phyloP scores from a whole-genome alignment of 2,797 vertebrate species.

The Phataginus tetradactyla region DNA sequence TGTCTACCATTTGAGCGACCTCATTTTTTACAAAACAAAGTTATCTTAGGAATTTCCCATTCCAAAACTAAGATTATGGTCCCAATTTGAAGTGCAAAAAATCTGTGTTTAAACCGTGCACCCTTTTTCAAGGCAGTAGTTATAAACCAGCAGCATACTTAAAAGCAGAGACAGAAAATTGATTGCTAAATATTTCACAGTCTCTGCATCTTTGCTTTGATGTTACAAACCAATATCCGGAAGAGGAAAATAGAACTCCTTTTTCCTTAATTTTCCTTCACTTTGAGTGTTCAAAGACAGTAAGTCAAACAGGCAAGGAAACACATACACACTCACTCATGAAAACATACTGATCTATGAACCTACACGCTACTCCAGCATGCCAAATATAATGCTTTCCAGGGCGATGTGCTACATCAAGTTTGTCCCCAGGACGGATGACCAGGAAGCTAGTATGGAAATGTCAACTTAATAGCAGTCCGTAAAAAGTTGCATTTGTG shows the following conservation, averaged over 20 bases:
- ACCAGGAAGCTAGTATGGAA: neutral
- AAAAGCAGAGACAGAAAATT: conserved; percentile 64
- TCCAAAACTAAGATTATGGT: conserved; percentile 53
- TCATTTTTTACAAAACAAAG: conserved; percentile 77
- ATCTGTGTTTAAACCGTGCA: conserved; percentile 75
- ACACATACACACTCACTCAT: neutral
- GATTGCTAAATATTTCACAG: conserved; percentile 6
- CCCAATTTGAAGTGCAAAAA: conserved; percentile 78
- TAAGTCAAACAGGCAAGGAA: neutral
- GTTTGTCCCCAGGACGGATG: neutral
- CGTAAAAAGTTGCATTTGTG: neutral
- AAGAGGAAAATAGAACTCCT: neutral
- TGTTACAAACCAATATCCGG: neutral
- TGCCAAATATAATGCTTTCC: neutral
- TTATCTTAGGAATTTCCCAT: conserved; percentile 82
- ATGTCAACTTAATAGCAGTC: neutral
- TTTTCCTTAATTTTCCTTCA: neutral
- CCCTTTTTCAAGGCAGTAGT: conserved; percentile 60
- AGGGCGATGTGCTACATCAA: neutral
- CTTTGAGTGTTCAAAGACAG: neutral
- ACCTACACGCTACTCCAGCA: neutral
- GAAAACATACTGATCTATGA: neutral
- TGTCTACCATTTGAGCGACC: conserved; percentile 60
- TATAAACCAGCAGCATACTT: conserved; percentile 77
- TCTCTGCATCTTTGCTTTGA: conserved; percentile 72